Evolutionary conservation across 2,797 vertebrate genomes (phyloP).

Genomic region (Oceanodroma leucorhoa): DNA sequence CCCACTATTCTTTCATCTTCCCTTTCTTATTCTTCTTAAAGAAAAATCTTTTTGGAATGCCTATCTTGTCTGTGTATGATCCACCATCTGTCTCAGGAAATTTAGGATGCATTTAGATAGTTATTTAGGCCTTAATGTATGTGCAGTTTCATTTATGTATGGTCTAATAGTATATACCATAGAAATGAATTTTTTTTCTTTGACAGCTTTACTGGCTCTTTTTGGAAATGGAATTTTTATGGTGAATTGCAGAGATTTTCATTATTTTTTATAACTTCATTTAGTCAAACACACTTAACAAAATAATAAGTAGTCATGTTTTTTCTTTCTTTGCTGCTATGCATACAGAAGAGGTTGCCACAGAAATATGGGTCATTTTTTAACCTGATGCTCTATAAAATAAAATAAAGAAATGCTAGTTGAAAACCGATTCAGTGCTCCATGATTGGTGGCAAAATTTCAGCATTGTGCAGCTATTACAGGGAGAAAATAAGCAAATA

Average conservation of each 20-base stretch:
- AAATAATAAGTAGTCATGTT: neutral
- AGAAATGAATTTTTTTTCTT: constrained; percentile 29
- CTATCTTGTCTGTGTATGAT: constrained; percentile 38
- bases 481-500: neutral
- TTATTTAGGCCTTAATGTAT: constrained; percentile 63
- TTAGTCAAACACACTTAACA: constrained; percentile 17
- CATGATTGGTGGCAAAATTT: constrained; percentile 1
- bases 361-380: neutral
- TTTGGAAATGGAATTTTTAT: constrained; percentile 54
- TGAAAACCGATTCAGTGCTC: neutral
- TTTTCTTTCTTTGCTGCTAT: neutral
- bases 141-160: constrained; percentile 51
- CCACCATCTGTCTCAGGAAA: constrained; percentile 56
- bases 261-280: constrained; percentile 9
- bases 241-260: constrained; percentile 27
- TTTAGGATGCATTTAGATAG: constrained; percentile 50
- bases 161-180: constrained; percentile 54
- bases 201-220: constrained; percentile 60
- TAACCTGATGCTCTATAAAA: neutral
- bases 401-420: neutral
- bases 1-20: constrained; percentile 5
- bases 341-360: neutral
- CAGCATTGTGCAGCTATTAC: neutral
- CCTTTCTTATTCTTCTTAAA: constrained; percentile 34
- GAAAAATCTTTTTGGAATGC: constrained; percentile 47